Conservation (phyloP, 2,113 vertebrate genomes). For the Falcunculus frontatus region DNA sequence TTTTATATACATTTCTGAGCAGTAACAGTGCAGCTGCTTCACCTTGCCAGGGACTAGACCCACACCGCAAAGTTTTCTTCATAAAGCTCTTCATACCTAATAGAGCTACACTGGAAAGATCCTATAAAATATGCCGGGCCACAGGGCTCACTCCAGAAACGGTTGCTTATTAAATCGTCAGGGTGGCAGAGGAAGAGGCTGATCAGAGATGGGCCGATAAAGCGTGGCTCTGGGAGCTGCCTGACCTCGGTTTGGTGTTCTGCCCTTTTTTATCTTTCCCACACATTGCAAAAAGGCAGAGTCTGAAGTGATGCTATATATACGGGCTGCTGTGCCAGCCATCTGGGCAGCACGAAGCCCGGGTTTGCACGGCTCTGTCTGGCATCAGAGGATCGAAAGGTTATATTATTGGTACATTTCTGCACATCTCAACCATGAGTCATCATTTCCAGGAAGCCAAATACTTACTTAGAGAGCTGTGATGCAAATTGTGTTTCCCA, state of each 20-base stretch:
- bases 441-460: slow-evolving; percentile 78
- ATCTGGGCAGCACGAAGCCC: background rate
- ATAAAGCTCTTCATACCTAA: background rate
- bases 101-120: background rate
- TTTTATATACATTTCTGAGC: background rate
- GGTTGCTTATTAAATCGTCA: background rate
- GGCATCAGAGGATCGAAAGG: slow-evolving; percentile 60
- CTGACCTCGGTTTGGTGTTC: slow-evolving; percentile 76
- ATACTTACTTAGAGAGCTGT: slow-evolving; percentile 74
- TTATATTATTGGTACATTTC: slow-evolving; percentile 74
- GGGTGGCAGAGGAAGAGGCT: slow-evolving; percentile 33
- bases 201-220: slow-evolving; percentile 25
- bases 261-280: slow-evolving; percentile 84
- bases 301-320: slow-evolving; percentile 72
- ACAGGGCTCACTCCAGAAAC: background rate
- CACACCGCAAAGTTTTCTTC: background rate
- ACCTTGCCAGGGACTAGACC: background rate
- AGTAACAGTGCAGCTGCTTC: background rate
- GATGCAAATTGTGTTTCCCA: slow-evolving; percentile 77
- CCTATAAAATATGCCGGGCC: background rate
- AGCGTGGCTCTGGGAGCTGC: slow-evolving; percentile 75
- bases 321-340: slow-evolving; percentile 32
- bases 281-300: slow-evolving; percentile 75
- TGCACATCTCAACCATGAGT: slow-evolving; percentile 74
- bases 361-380: slow-evolving; percentile 31